Conservation (phyloP, 2,113 vertebrate genomes). For the Neotragus pygmaeus region DNA sequence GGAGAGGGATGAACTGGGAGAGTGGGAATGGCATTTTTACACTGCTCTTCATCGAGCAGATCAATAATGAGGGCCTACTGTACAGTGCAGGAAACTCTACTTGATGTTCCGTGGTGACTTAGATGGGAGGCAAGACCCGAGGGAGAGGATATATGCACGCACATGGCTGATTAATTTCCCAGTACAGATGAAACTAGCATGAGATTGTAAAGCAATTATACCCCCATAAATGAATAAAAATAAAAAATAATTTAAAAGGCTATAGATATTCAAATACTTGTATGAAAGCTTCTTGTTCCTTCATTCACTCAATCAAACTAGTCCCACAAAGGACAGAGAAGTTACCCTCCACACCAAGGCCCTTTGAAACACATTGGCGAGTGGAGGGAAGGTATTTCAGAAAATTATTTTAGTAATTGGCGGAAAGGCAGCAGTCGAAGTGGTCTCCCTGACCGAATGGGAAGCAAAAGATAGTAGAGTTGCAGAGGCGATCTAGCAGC, state of each 20-base stretch:
- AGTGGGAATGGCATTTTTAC: neutral
- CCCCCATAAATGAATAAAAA: too few species aligned
- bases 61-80: neutral
- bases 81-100: neutral
- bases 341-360: neutral
- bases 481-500: neutral
- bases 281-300: neutral
- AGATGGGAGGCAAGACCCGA: neutral
- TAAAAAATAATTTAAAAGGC: neutral
- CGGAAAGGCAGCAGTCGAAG: accelerated
- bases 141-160: neutral
- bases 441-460: neutral
- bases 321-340: neutral
- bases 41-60: neutral
- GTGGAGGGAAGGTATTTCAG: neutral
- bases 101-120: neutral
- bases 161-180: neutral
- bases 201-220: neutral
- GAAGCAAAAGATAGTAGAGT: neutral
- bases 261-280: neutral
- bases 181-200: neutral
- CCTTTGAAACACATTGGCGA: neutral
- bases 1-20: neutral
- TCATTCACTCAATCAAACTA: neutral
- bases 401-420: neutral